These are phyloP conservation scores for Heteropelma amictum DNA, from an alignment of 2,888 invertebrate genomes.

Conservation along the genomic window DNA sequence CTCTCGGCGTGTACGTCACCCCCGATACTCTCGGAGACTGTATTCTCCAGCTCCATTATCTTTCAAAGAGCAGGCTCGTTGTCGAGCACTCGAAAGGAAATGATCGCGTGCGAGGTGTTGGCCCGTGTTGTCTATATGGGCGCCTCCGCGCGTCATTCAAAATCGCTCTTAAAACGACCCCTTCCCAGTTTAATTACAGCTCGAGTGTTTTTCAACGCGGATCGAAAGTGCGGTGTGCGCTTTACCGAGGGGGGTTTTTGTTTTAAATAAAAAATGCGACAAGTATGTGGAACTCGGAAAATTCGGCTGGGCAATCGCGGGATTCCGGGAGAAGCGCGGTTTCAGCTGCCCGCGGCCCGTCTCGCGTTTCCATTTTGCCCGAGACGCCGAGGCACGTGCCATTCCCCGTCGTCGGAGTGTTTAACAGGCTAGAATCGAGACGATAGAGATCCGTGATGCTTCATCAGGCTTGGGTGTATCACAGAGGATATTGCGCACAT, in stretches of 20 bases:
- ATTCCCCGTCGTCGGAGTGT: constrained; percentile 12
- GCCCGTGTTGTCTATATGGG: background rate
- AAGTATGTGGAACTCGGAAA: no score
- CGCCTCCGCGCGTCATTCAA: constrained; percentile 7
- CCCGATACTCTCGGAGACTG: constrained; percentile 21
- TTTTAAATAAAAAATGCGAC: no score
- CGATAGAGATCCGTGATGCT: constrained; percentile 45
- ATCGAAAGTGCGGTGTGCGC: no score
- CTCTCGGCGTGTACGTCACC: constrained; percentile 15
- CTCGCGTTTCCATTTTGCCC: constrained; percentile 1
- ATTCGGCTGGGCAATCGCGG: no score
- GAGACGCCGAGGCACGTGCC: constrained; percentile 24
- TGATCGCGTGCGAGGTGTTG: constrained; percentile 42
- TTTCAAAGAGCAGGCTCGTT: constrained; percentile 61
- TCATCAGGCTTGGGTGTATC: constrained; percentile 31
- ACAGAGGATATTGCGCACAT: background rate
- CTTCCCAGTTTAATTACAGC: no score
- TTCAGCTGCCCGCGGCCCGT: no score
- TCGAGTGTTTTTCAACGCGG: no score
- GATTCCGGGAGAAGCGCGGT: no score
- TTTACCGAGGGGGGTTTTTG: no score
- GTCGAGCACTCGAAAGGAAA: constrained; percentile 47
- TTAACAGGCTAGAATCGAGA: constrained; percentile 29
- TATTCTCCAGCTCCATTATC: constrained; percentile 59
- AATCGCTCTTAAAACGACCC: background rate